Evolutionary conservation across 2,113 vertebrate genomes (phyloP).

Genomic region (Orcinus orca): DNA sequence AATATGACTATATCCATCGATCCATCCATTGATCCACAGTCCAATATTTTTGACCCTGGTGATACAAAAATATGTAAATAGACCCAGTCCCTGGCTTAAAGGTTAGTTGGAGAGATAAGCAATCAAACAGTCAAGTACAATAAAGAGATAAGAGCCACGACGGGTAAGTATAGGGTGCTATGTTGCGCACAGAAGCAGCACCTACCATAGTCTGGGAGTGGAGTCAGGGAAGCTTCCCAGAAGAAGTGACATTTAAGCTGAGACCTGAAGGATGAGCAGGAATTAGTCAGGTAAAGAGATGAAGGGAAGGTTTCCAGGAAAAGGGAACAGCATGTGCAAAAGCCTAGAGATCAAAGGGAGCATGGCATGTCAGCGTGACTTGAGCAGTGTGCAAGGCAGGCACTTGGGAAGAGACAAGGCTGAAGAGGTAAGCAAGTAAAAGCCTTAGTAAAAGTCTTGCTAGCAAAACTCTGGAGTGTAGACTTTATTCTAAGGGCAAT

Average conservation of each 20-base stretch:
- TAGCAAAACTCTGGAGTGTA: conserved; percentile 23
- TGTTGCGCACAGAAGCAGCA: conserved; percentile 30
- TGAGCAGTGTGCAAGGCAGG: conserved; percentile 61
- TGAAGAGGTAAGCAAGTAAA: conserved; percentile 39
- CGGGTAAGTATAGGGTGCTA: not conserved
- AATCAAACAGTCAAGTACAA: conserved; percentile 26
- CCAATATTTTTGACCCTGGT: conserved; percentile 14
- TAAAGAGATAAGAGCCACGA: conserved; percentile 21
- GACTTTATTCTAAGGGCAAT: conserved; percentile 44
- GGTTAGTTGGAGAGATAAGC: conserved; percentile 3
- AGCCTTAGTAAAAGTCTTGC: conserved; percentile 31
- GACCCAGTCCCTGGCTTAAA: conserved; percentile 1
- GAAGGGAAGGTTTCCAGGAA: conserved; percentile 55
- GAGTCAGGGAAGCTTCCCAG: conserved; percentile 67
- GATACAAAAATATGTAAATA: conserved; percentile 43
- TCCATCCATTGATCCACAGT: not conserved
- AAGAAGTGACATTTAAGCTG: conserved; percentile 70
- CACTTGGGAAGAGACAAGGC: not conserved
- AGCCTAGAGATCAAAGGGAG: conserved; percentile 49
- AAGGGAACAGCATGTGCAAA: conserved; percentile 66
- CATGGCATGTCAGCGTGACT: conserved; percentile 34
- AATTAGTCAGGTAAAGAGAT: conserved; percentile 61
- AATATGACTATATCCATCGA: not conserved
- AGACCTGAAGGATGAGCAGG: conserved; percentile 69
- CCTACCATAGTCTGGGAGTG: conserved; percentile 64